Conservation (phyloP, 2,888 invertebrate genomes). For the Stenchaetothrips biformis region DNA sequence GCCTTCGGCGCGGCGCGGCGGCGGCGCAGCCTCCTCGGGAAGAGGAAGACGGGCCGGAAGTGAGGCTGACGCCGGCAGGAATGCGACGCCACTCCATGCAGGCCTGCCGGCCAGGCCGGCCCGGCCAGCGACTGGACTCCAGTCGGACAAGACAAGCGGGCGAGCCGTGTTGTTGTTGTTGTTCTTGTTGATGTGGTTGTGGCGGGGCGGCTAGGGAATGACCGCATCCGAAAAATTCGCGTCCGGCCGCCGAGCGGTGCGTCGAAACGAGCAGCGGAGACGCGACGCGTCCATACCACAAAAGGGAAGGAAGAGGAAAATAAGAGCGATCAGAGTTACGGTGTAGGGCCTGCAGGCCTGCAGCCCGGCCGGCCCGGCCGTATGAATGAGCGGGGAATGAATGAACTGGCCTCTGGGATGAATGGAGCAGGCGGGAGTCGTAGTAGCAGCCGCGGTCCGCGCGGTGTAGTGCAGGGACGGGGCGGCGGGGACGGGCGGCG, state of each 20-base stretch:
- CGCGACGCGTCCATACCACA: too few relatives aligned
- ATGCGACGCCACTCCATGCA: background rate
- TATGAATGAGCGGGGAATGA: background rate
- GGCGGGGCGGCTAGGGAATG: background rate
- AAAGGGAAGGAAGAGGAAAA: too few relatives aligned
- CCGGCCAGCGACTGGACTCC: too few relatives aligned
- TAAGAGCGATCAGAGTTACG: background rate
- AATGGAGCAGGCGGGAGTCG: background rate
- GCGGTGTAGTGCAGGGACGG: too few relatives aligned
- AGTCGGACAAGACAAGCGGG: too few relatives aligned
- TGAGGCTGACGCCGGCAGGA: slow-evolving; percentile 18
- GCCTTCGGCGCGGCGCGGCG: background rate
- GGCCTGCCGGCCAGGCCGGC: too few relatives aligned
- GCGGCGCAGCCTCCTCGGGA: slow-evolving; percentile 13
- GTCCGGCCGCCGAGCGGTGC: background rate
- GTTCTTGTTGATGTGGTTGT: too few relatives aligned
- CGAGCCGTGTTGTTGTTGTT: too few relatives aligned
- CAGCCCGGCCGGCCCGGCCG: background rate
- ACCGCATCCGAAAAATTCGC: background rate
- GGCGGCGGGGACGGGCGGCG: too few relatives aligned
- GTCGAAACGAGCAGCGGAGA: too few relatives aligned
- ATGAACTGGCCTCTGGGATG: background rate
- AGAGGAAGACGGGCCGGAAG: slow-evolving; percentile 24
- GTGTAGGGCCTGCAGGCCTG: background rate
- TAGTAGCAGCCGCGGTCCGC: too few relatives aligned